These are phyloP conservation scores for Neotoma lepida DNA, from an alignment of 2,113 vertebrate species.

Conservation along the genomic window DNA sequence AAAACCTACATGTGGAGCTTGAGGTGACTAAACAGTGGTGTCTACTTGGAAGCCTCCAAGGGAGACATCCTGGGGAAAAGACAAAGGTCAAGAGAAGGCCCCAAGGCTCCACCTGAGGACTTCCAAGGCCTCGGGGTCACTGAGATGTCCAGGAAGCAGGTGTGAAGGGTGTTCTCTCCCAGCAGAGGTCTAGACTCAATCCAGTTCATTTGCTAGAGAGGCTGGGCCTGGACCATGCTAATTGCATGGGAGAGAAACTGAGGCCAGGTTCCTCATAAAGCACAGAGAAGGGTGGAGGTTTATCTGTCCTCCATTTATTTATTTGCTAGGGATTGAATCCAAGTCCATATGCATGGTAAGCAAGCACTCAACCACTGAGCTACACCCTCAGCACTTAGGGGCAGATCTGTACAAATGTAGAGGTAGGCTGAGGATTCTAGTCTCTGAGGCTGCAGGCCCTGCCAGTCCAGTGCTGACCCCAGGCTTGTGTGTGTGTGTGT, in stretches of 20 bases:
- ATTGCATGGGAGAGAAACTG: background rate
- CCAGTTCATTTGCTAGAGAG: background rate
- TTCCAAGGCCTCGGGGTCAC: background rate
- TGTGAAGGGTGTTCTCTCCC: background rate
- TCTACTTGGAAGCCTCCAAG: background rate
- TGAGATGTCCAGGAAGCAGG: background rate
- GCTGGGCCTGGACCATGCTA: background rate
- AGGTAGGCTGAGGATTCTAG: background rate
- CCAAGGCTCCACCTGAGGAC: background rate
- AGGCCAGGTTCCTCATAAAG: background rate
- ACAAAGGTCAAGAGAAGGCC: background rate
- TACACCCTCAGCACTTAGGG: background rate
- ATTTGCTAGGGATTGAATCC: background rate
- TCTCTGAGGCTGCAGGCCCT: background rate
- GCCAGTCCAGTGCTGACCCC: background rate
- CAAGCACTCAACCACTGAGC: background rate
- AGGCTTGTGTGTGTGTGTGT: background rate
- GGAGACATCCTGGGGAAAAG: background rate
- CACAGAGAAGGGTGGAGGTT: too few species aligned
- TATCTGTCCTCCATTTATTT: background rate
- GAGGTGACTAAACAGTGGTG: background rate
- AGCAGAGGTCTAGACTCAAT: background rate
- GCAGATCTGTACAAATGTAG: background rate
- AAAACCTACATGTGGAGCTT: background rate
- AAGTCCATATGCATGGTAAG: too few species aligned